Evolutionary conservation across 1,140 invertebrate genomes (phyloP).

Genomic region (Pseudomyrmex gracilis): DNA sequence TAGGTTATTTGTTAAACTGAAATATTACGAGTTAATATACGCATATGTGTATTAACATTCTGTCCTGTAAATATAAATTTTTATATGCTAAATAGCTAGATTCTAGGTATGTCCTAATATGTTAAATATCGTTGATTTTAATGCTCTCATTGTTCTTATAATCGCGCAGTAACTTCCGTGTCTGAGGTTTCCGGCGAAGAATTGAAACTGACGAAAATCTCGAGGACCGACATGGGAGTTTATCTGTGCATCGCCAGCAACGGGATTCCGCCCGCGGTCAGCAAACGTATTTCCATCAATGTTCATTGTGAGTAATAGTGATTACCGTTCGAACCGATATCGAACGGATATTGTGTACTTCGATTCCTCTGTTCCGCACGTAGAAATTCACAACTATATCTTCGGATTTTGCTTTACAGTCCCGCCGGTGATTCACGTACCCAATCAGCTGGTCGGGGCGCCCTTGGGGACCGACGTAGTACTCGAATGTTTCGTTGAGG

Average conservation of each 20-base stretch:
- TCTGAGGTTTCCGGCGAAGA: constrained; percentile 88
- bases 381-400: constrained; percentile 46
- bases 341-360: constrained; percentile 22
- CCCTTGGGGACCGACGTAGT: constrained; percentile 94
- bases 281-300: constrained; percentile 92
- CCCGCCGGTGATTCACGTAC: constrained; percentile 94
- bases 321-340: constrained; percentile 26
- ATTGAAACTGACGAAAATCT: constrained; percentile 92
- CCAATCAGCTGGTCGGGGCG: constrained; percentile 95
- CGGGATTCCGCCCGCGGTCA: constrained; percentile 92
- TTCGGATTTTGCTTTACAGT: constrained; percentile 87
- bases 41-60: too few species aligned
- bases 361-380: background rate
- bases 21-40: too few species aligned
- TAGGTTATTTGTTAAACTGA: too few species aligned
- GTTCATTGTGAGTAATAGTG: constrained; percentile 92
- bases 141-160: background rate
- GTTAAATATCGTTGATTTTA: background rate
- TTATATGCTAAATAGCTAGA: too few species aligned
- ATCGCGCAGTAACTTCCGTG: constrained; percentile 53
- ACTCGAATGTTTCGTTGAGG: constrained; percentile 95
- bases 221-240: constrained; percentile 94
- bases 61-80: too few species aligned
- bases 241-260: constrained; percentile 95
- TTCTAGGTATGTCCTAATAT: too few species aligned